Evolutionary conservation across 2,113 vertebrate genomes (phyloP).

Genomic region (Chamaetylas fuelleborni): DNA sequence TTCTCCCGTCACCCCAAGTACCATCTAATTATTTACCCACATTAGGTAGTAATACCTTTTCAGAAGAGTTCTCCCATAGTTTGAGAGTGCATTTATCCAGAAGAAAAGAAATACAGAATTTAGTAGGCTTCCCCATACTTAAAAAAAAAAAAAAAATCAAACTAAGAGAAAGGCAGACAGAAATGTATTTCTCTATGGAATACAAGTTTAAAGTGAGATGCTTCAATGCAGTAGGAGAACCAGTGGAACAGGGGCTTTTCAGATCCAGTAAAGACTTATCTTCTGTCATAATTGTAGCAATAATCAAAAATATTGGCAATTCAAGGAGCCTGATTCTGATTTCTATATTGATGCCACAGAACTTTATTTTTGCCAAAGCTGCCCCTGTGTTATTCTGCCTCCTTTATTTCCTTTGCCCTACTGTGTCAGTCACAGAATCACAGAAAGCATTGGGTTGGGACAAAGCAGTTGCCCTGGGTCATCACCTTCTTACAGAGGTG

Average conservation of each 20-base stretch:
- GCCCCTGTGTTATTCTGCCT: background rate
- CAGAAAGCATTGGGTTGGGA: background rate
- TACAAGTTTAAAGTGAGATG: background rate
- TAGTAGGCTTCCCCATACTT: background rate
- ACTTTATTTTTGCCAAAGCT: background rate
- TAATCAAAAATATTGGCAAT: background rate
- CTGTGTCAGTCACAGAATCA: background rate
- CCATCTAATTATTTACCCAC: background rate
- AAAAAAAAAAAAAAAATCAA: background rate
- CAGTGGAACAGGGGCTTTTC: background rate
- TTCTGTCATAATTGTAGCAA: background rate
- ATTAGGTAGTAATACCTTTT: background rate
- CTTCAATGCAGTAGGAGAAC: background rate
- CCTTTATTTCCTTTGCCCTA: background rate
- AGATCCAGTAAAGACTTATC: background rate
- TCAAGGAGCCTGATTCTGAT: background rate
- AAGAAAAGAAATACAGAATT: background rate
- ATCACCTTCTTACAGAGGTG: fast-evolving
- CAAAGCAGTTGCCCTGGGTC: background rate
- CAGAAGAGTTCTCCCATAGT: background rate
- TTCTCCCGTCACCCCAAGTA: background rate
- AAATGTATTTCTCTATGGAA: background rate
- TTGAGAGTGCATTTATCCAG: background rate
- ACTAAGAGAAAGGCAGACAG: background rate
- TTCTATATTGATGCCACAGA: background rate